A percentile compares a stretch with the other conserved stretches of the same genome.
Conservation (phyloP, 2,797 vertebrate species). For the Neomorphus geoffroyi region DNA sequence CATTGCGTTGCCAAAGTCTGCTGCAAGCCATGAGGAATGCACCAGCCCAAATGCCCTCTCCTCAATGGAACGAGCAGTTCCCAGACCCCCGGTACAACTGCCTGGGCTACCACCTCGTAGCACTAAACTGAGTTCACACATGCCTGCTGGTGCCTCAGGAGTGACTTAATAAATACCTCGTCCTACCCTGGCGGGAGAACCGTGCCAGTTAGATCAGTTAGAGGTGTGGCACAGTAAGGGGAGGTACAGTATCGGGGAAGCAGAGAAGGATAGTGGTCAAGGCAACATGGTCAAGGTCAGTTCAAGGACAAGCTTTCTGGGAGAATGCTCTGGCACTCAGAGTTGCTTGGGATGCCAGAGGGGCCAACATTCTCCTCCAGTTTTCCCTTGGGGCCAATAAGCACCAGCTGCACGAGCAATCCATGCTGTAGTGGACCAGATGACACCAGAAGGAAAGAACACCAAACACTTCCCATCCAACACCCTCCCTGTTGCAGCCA, state of each 20-base stretch:
- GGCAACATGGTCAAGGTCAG: background rate
- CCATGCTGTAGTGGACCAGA: background rate
- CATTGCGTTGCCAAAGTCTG: background rate
- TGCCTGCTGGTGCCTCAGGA: background rate
- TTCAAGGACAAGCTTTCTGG: background rate
- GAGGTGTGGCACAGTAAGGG: background rate
- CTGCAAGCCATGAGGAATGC: background rate
- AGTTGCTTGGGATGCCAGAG: rapidly evolving
- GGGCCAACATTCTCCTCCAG: background rate
- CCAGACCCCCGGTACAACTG: background rate
- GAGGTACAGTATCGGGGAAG: background rate
- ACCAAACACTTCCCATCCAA: background rate
- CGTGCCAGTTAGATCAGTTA: rapidly evolving
- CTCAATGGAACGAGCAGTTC: rapidly evolving
- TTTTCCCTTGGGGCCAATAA: rapidly evolving
- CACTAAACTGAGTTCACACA: background rate
- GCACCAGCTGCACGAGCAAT: background rate
- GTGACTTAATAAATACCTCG: background rate
- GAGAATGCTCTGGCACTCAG: background rate
- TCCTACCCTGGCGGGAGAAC: background rate
- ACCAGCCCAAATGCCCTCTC: background rate
- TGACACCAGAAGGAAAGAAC: background rate
- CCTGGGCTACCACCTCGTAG: background rate
- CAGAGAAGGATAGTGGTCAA: background rate
- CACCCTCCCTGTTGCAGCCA: background rate